Evolutionary conservation across 2,888 invertebrate species (phyloP).

Genomic region (Caenorhabditis imperialis): DNA sequence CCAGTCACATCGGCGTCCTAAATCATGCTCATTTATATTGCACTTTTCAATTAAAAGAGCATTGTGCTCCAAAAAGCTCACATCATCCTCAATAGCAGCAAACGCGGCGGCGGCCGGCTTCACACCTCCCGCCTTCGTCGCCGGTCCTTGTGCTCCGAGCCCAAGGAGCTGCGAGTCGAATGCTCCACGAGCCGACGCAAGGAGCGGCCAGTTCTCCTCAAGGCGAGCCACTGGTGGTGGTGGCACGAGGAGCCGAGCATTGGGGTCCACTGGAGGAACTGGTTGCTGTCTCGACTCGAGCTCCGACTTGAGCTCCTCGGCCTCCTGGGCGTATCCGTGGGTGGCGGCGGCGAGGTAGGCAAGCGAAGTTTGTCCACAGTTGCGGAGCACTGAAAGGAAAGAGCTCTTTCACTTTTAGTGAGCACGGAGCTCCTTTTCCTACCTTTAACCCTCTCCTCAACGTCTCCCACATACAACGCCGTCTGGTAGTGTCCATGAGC

Average conservation of each 20-base stretch:
- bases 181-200: slow-evolving; percentile 86
- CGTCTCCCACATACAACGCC: slow-evolving; percentile 91
- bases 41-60: too few relatives aligned
- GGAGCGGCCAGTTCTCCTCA: slow-evolving; percentile 96
- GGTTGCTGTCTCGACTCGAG: slow-evolving; percentile 69
- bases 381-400: slow-evolving; percentile 83
- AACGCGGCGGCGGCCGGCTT: slow-evolving; percentile 80
- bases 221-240: slow-evolving; percentile 89
- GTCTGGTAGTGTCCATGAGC: slow-evolving; percentile 96
- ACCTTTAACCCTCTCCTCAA: slow-evolving; percentile 87
- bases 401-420: background rate
- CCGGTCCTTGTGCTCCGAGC: slow-evolving; percentile 37
- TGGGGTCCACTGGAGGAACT: slow-evolving; percentile 85
- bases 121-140: slow-evolving; percentile 48
- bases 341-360: slow-evolving; percentile 96
- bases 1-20: slow-evolving; percentile 56
- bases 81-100: slow-evolving; percentile 79
- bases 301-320: slow-evolving; percentile 82
- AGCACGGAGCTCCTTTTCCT: slow-evolving; percentile 71
- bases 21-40: too few relatives aligned
- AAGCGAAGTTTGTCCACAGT: slow-evolving; percentile 80
- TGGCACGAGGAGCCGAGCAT: slow-evolving; percentile 86
- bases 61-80: slow-evolving; percentile 16
- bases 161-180: slow-evolving; percentile 75
- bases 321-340: slow-evolving; percentile 88